Conservation (phyloP, 2,888 invertebrate genomes). For the Andrena chrysosceles region DNA sequence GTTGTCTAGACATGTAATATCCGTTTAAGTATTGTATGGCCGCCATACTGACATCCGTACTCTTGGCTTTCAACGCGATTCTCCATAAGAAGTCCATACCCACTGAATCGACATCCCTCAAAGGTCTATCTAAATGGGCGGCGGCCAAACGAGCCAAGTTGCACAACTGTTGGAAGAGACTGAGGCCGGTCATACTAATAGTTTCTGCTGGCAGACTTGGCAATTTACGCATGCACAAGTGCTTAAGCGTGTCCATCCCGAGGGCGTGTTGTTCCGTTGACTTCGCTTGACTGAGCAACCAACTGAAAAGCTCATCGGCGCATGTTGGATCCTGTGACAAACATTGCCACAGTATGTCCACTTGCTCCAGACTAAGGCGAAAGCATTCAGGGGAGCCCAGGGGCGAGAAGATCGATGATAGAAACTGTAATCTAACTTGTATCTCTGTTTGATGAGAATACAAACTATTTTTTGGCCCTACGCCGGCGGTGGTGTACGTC, state of each 20-base stretch:
- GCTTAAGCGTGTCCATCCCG: constrained; percentile 93
- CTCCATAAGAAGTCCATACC: constrained; percentile 98
- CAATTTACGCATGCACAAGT: constrained; percentile 95
- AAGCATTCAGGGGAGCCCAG: constrained; percentile 96
- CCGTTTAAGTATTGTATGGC: constrained; percentile 97
- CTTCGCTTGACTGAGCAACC: constrained; percentile 96
- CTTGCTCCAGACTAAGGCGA: constrained; percentile 93
- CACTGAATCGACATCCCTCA: constrained; percentile 87
- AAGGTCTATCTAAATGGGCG: constrained; percentile 86
- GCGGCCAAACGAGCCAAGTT: constrained; percentile 94
- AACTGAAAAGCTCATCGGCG: constrained; percentile 96
- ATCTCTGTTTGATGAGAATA: constrained; percentile 94
- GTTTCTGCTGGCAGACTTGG: constrained; percentile 95
- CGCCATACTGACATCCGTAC: constrained; percentile 97
- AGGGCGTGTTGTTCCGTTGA: constrained; percentile 97
- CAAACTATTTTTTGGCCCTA: constrained; percentile 83
- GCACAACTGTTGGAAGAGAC: constrained; percentile 96
- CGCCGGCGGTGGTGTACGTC: constrained; percentile 87
- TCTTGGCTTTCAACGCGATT: constrained; percentile 95
- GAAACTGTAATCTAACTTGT: constrained; percentile 95
- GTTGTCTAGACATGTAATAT: constrained; percentile 96
- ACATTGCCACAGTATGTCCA: constrained; percentile 96
- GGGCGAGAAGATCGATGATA: constrained; percentile 96
- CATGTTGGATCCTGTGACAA: constrained; percentile 94
- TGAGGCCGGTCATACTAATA: constrained; percentile 96